A percentile compares a stretch with the other conserved stretches of the same genome.
Evolutionary conservation across 2,797 vertebrate genomes (phyloP).

Genomic region (Propithecus perrieri): DNA sequence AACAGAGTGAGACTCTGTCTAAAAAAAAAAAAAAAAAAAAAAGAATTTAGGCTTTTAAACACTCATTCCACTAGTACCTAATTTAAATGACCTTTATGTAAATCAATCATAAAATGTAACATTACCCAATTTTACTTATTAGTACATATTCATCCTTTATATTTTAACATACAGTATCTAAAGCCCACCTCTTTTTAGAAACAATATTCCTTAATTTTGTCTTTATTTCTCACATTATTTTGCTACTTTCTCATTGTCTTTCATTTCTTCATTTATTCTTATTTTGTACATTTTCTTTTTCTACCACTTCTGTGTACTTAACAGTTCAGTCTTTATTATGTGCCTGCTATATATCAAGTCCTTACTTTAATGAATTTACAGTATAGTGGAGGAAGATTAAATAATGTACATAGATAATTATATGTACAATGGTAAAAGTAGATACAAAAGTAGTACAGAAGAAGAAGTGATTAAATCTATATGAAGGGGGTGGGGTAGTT

Average conservation of each 20-base stretch:
- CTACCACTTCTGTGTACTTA: neutral
- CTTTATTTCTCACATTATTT: neutral
- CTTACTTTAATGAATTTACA: neutral
- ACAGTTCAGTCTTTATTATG: neutral
- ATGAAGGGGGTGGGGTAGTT: neutral
- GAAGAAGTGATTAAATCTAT: neutral
- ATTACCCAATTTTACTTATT: neutral
- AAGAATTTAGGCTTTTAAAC: neutral
- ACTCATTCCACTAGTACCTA: neutral
- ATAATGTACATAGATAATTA: neutral
- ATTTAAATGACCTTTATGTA: neutral
- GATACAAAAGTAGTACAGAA: neutral
- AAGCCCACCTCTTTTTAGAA: neutral
- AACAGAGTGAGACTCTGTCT: too few relatives aligned
- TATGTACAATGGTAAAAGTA: neutral
- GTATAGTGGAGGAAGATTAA: neutral
- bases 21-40: too few relatives aligned
- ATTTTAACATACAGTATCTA: neutral
- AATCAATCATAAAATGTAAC: neutral
- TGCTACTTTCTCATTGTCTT: neutral
- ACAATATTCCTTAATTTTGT: neutral
- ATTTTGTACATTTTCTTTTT: neutral
- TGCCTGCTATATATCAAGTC: neutral
- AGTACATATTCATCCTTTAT: neutral
- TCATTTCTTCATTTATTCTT: neutral